A percentile compares a stretch with the other conserved stretches of the same genome.
phyloP scores from a whole-genome alignment of 2,888 invertebrate species.

The Zaprionus lineosus region DNA sequence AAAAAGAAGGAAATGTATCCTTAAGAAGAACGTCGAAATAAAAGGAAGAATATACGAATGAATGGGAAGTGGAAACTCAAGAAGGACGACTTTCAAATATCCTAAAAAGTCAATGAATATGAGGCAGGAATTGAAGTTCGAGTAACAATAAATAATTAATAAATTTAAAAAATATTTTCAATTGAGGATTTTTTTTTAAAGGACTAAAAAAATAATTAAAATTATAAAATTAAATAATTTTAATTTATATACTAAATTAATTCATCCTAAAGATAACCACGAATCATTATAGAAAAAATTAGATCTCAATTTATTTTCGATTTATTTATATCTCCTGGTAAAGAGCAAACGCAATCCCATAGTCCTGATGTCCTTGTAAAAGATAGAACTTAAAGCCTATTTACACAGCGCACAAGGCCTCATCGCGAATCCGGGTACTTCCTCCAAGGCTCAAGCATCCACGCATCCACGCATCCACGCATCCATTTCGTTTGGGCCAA shows the following conservation, averaged over 20 bases:
- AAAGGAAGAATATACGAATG: constrained; percentile 24
- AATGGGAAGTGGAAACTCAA: not conserved
- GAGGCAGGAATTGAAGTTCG: no score
- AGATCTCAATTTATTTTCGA: no score
- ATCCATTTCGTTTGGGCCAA: constrained; percentile 18
- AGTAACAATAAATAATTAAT: no score
- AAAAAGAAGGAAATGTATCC: constrained; percentile 35
- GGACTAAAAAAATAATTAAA: not conserved
- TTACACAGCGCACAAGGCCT: constrained; percentile 42
- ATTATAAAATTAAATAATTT: no score
- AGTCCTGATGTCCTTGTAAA: not conserved
- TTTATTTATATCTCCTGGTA: no score
- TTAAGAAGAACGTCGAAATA: constrained; percentile 37
- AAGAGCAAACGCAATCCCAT: not conserved
- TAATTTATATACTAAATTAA: no score
- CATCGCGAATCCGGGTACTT: constrained; percentile 12
- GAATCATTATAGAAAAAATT: no score
- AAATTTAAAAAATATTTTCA: no score
- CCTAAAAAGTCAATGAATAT: no score
- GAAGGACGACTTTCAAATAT: constrained; percentile 1
- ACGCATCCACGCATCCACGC: no score
- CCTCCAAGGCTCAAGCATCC: constrained; percentile 9
- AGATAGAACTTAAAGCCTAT: constrained; percentile 19
- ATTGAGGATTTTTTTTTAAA: no score
- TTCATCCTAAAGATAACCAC: no score